These are phyloP conservation scores for Latrodectus elegans DNA, from an alignment of 2,888 invertebrate species.

Conservation along the genomic window DNA sequence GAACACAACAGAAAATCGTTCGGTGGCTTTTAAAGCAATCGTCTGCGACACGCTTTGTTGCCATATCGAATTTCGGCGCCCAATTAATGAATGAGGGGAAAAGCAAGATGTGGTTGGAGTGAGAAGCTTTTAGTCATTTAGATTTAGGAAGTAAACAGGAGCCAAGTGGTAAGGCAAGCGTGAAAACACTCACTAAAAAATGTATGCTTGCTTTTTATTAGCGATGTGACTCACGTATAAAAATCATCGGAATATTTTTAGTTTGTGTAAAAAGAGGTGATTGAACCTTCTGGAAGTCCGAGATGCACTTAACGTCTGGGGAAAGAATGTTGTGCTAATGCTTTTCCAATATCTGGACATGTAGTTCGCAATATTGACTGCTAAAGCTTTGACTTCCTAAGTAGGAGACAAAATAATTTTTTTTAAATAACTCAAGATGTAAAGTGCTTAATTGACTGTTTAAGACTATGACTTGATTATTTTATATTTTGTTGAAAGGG, in stretches of 20 bases:
- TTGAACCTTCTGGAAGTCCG: slow-evolving; percentile 49
- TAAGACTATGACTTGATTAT: no score
- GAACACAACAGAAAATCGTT: slow-evolving; percentile 14
- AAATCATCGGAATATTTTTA: slow-evolving; percentile 48
- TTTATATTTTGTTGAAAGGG: no score
- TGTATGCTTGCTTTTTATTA: slow-evolving; percentile 50
- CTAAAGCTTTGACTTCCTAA: no score
- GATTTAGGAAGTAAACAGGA: slow-evolving; percentile 25
- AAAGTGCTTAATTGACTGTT: no score
- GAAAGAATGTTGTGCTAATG: slow-evolving; percentile 50
- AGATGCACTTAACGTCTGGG: slow-evolving; percentile 28
- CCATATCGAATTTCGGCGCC: slow-evolving; percentile 10
- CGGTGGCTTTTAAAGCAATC: slow-evolving; percentile 37
- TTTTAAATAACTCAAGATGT: no score
- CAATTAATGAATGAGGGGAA: slow-evolving; percentile 30
- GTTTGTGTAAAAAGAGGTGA: slow-evolving; percentile 42
- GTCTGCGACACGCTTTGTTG: slow-evolving; percentile 29
- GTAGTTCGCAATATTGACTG: background rate
- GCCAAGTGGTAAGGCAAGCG: slow-evolving; percentile 27
- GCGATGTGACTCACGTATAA: slow-evolving; percentile 46
- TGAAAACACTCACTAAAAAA: slow-evolving; percentile 61
- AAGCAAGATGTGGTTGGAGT: slow-evolving; percentile 1
- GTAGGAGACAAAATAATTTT: no score
- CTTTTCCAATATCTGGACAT: slow-evolving; percentile 39
- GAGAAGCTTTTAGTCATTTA: slow-evolving; percentile 47